Percentiles rank a stretch among this genome's conserved stretches.
Conservation (phyloP, 2,888 invertebrate genomes). For the Lepas anatifera region DNA sequence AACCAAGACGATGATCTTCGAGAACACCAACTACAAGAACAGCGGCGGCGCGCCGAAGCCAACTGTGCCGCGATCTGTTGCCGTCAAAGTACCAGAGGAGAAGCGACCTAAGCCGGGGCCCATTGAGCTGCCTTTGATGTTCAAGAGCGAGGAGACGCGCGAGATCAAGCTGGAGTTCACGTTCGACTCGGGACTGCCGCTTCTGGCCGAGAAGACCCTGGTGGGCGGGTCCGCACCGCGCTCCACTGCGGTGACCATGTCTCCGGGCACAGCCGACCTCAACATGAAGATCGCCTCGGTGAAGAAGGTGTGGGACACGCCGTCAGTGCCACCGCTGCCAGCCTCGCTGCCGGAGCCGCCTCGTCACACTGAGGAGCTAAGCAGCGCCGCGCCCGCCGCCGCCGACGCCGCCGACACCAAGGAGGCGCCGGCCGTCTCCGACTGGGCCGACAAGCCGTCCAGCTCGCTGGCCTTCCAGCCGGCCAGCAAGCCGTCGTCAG, state of each 20-base stretch:
- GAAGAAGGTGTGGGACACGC: constrained; percentile 51
- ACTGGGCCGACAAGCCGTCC: constrained; percentile 34
- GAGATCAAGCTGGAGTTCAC: constrained; percentile 86
- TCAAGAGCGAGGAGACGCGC: constrained; percentile 51
- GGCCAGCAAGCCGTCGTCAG: constrained; percentile 26
- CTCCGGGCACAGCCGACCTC: constrained; percentile 49
- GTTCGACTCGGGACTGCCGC: constrained; percentile 63
- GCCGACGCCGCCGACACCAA: constrained; percentile 20
- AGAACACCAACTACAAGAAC: constrained; percentile 66
- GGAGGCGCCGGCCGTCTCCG: constrained; percentile 13
- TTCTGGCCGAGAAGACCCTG: constrained; percentile 19
- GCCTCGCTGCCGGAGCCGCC: constrained; percentile 15
- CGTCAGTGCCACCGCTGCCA: constrained; percentile 23
- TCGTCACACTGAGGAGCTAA: not conserved
- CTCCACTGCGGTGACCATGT: constrained; percentile 20
- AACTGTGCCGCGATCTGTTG: not conserved
- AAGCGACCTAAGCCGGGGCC: constrained; percentile 22
- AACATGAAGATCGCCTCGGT: constrained; percentile 90
- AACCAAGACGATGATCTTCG: constrained; percentile 55
- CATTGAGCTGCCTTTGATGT: constrained; percentile 25
- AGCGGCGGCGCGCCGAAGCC: constrained; percentile 37
- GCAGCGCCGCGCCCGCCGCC: constrained; percentile 16
- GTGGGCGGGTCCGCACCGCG: constrained; percentile 16
- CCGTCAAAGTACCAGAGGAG: constrained; percentile 2
- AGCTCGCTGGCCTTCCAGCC: constrained; percentile 28